Evolutionary conservation across 2,113 vertebrate species (phyloP).

Genomic region (Romanogobio albipinnatus): DNA sequence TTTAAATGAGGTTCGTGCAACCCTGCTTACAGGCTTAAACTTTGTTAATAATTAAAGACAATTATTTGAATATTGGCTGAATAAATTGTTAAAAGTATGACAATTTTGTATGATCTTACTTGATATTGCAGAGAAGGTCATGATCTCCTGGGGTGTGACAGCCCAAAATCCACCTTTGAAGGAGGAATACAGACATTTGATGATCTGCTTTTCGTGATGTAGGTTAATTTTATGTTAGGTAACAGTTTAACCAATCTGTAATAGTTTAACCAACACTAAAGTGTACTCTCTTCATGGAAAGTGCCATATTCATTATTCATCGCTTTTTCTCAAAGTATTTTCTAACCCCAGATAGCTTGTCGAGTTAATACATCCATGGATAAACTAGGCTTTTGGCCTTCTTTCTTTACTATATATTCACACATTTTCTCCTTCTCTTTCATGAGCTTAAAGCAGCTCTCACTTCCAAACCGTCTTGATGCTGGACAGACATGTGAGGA

Average conservation of each 20-base stretch:
- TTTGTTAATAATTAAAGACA: neutral
- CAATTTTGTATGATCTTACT: neutral
- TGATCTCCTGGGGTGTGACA: neutral
- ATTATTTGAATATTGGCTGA: neutral
- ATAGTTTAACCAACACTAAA: neutral
- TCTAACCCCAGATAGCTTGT: neutral
- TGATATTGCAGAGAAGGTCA: neutral
- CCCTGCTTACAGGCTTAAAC: no score
- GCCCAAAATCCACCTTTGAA: neutral
- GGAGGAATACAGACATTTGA: neutral
- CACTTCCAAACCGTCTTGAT: slow-evolving; percentile 21
- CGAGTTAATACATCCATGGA: neutral
- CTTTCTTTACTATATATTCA: neutral
- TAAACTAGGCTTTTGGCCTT: neutral
- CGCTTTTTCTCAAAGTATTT: neutral
- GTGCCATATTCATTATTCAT: neutral
- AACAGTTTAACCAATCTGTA: neutral
- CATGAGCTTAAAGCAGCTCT: slow-evolving; percentile 20
- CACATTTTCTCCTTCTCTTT: neutral
- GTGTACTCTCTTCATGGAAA: neutral
- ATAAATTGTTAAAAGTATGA: neutral
- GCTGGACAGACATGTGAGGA: slow-evolving; percentile 27
- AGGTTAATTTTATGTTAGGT: neutral
- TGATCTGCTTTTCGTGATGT: neutral
- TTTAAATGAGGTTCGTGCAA: neutral